Evolutionary conservation across 2,797 vertebrate genomes (phyloP).

Genomic region (Pagetopsis macropterus): DNA sequence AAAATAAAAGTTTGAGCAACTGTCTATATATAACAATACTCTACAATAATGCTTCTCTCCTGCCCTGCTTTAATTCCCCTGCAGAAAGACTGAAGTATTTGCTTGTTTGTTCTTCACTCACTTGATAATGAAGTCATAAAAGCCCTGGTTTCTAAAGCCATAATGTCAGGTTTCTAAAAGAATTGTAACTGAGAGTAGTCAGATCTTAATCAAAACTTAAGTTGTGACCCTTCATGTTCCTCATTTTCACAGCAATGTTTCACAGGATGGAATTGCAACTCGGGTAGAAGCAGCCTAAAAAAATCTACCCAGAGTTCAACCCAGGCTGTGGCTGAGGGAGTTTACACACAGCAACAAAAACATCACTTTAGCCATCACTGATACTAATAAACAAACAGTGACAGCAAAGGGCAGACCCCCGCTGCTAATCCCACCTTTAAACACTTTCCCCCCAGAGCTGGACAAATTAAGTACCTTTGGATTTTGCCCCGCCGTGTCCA

Average conservation of each 20-base stretch:
- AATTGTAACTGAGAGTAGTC: constrained; percentile 26
- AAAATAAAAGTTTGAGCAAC: not conserved
- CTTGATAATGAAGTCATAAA: not conserved
- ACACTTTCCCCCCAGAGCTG: constrained; percentile 6
- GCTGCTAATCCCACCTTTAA: constrained; percentile 6
- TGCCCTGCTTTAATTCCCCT: not conserved
- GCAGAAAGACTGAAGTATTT: not conserved
- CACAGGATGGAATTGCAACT: constrained; percentile 41
- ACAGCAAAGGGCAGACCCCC: constrained; percentile 33
- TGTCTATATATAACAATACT: not conserved
- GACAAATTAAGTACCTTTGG: constrained; percentile 88
- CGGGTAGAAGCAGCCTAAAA: constrained; percentile 11
- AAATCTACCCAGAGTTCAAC: constrained; percentile 4
- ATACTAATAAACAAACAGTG: constrained; percentile 20
- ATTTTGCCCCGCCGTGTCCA: constrained; percentile 86
- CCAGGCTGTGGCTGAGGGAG: constrained; percentile 17
- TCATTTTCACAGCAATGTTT: not conserved
- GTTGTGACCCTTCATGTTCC: constrained; percentile 4
- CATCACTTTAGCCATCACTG: constrained; percentile 12
- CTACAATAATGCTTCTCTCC: not conserved
- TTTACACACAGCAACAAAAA: constrained; percentile 13
- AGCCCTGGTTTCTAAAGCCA: not conserved
- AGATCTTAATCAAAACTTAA: constrained; percentile 3
- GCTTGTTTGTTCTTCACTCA: not conserved
- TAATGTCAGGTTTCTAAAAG: constrained; percentile 1